Evolutionary conservation across 2,797 vertebrate species (phyloP), one percentile per base, ranked within the genome.

Genomic region (Falco biarmicus): DNA sequence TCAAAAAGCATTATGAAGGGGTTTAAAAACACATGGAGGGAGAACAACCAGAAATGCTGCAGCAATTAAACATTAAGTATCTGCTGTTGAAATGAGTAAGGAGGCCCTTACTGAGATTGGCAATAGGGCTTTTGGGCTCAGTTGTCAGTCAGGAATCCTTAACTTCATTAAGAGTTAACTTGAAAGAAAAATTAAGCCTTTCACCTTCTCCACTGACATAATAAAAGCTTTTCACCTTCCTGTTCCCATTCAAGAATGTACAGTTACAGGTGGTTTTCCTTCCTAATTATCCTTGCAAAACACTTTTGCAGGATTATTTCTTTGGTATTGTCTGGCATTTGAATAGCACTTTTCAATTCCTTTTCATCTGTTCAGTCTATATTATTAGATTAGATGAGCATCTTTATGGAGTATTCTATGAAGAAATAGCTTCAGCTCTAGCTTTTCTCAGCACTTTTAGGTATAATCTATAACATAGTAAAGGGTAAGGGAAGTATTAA

Each of bases 401-500:
- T 43, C 74, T 53, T 74, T 60, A 70, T 34, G 29, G 73, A 95
- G 70, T n/a, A 20, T 37, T 90, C 68, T 83, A 89, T 53, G 45
- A 91, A 37, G 37, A 10, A 10, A 37, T 37, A 10, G 10, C 37
- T 92, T 92, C 59, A 57, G 86, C 57, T 90, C 73, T 76, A 73
- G 45, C 64, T 97, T 95, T 97, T 96, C 39, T 91, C 90, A 92
- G 32, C 70, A 74, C 69, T 92, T 95, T 91, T 65, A 95, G 92
- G 69, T 60, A 51, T 39, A 93, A 91, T 78, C 78, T 22, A 68
- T 47, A 89, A 63, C 77, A 63, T 87, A 92, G 56, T 43, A 41
- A 93, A 89, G 31, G 31, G 25, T 53, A 73, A 90, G 48, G 16
- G 29, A 94, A 48, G 41, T 74, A 56, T 51, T 84, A 50, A 96